phyloP scores from a whole-genome alignment of 2,888 invertebrate species.

The Stegana nigrithorax region DNA sequence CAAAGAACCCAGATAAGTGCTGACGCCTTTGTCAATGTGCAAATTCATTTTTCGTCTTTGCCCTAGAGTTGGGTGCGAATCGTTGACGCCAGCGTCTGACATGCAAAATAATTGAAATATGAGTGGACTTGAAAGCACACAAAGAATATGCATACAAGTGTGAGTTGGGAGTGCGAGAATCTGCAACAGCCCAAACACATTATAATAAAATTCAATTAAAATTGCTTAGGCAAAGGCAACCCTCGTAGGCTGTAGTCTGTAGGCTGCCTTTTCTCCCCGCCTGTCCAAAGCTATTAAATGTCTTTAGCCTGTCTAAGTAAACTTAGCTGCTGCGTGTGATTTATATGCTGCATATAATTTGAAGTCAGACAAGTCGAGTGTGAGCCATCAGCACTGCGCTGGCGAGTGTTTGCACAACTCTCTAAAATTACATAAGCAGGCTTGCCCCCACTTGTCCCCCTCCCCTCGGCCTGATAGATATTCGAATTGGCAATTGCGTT shows the following conservation, averaged over 20 bases:
- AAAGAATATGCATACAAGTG: conserved; percentile 48
- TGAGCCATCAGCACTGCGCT: too few relatives aligned
- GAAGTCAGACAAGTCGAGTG: conserved; percentile 30
- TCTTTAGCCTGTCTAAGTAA: too few relatives aligned
- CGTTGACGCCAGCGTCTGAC: too few relatives aligned
- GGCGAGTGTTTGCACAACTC: conserved; percentile 48
- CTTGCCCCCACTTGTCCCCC: background rate
- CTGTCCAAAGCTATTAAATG: too few relatives aligned
- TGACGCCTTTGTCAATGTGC: conserved; percentile 32
- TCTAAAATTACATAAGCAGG: conserved; percentile 50
- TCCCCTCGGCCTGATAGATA: background rate
- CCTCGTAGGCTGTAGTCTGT: too few relatives aligned
- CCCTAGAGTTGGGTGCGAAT: too few relatives aligned
- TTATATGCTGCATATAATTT: conserved; percentile 51
- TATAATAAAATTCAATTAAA: conserved; percentile 20
- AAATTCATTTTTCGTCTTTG: conserved; percentile 26
- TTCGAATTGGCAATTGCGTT: background rate
- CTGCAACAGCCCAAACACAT: too few relatives aligned
- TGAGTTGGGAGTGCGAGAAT: too few relatives aligned
- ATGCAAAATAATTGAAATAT: conserved; percentile 58
- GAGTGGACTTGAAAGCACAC: conserved; percentile 56
- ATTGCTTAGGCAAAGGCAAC: background rate
- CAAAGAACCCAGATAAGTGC: conserved; percentile 31
- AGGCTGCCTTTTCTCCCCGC: too few relatives aligned
- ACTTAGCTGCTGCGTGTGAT: too few relatives aligned